These are phyloP conservation scores for Melanotaenia nigrans DNA, from an alignment of 2,797 vertebrate genomes.

Conservation along the genomic window DNA sequence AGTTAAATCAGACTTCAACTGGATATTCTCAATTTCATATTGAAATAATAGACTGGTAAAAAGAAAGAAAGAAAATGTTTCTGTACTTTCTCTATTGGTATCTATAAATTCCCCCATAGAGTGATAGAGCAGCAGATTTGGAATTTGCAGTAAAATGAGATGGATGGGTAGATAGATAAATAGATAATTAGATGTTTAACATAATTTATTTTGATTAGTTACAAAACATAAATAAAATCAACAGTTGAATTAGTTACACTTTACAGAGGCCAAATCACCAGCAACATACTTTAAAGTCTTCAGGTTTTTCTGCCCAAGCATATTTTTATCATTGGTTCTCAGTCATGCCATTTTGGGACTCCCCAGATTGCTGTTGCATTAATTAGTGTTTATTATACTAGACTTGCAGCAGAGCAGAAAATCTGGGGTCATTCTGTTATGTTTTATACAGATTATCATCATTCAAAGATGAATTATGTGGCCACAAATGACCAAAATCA, in stretches of 20 bases:
- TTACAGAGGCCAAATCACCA: constrained; percentile 83
- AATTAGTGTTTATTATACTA: constrained; percentile 33
- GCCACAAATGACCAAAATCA: constrained; percentile 19
- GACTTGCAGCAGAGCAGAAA: constrained; percentile 24
- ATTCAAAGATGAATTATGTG: constrained; percentile 39
- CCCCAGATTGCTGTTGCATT: constrained; percentile 48
- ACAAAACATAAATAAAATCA: constrained; percentile 89
- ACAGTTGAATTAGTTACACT: constrained; percentile 85
- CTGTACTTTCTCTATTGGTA: no score
- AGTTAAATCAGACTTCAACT: neutral
- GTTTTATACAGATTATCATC: constrained; percentile 13
- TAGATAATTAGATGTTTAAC: constrained; percentile 51
- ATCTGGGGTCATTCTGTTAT: constrained; percentile 17
- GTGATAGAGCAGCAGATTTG: neutral
- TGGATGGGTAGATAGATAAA: neutral
- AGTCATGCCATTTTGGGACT: constrained; percentile 69
- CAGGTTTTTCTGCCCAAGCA: constrained; percentile 56
- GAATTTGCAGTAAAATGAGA: neutral
- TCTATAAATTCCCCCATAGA: no score
- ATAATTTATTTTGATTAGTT: constrained; percentile 88
- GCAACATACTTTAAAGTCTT: constrained; percentile 72
- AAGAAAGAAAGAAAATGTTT: no score
- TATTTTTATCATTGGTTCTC: constrained; percentile 70
- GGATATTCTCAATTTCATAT: neutral
- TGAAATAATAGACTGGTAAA: neutral